Evolutionary conservation across 2,797 vertebrate genomes (phyloP), one percentile per base, ranked within the genome.

Genomic region (Danio aesculapii): DNA sequence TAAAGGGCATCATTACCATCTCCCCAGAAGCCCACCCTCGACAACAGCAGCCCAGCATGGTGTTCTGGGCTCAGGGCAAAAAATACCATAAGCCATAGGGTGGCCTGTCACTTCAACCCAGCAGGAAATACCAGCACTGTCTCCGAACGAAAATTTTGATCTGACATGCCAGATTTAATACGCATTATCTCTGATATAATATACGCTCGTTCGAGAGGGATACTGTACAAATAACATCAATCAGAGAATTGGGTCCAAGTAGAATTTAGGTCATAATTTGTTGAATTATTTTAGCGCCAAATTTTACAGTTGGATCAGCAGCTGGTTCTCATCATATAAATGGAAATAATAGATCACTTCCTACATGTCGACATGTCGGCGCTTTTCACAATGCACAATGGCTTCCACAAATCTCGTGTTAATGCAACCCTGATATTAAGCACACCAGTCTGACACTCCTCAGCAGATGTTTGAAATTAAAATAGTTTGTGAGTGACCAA

Each of bases 381-480:
- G 77, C 79, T 14, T 47, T 75, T 67, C 61, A 66, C 50, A 81
- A 82, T 53, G 43, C 43, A 81, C 84, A 75, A 75, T 50, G 19
- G 53, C 16, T 59, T 57, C 80, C 64, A 58, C 73, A 77, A 70
- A 84, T 77, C 63, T 70, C 44, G 12, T 59, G 55, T 19, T 64
- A 84, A 76, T 59, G 67, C 49, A 67, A 81, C 73, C 81, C 46
- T 85, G 83, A 79, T 81, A 84, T 73, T 79, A 79, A 59, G 66
- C 14, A 63, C 57, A 77, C 67, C 39, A 53, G 72, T 10, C 19
- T 44, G 75, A 80, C 75, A 83, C 75, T 79, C 81, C 83, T 85
- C 72, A 71, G 49, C 86, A 87, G 79, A 85, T 85, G 82, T 87
- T 87, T 50, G 46, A 75, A 71, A 87, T 87, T 85, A 80, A 84